A percentile compares a stretch with the other conserved stretches of the same genome.
phyloP scores from a whole-genome alignment of 2,113 vertebrate genomes.

The Platysteira castanea region DNA sequence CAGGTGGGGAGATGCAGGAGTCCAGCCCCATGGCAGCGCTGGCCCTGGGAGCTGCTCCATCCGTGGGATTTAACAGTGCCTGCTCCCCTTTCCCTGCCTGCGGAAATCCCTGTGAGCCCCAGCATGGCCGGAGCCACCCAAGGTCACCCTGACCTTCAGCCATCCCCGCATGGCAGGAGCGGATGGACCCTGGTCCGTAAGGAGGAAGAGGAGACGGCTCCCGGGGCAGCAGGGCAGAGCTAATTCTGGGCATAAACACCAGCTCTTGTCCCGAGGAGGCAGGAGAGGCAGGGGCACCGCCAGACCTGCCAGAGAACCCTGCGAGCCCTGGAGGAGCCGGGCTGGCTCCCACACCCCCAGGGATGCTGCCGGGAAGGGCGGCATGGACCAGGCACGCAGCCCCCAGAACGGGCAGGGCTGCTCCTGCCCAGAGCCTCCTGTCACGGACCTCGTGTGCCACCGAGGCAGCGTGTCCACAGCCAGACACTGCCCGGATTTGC shows the following conservation, averaged over 20 bases:
- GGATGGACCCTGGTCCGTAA: rapidly evolving
- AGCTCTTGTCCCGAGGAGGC: neutral
- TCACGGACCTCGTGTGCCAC: rapidly evolving
- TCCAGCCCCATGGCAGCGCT: neutral
- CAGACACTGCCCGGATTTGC: neutral
- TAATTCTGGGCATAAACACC: neutral
- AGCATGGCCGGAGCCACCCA: neutral
- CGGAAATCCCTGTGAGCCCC: neutral
- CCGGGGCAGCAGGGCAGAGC: neutral
- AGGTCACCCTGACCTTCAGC: neutral
- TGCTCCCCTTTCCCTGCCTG: neutral
- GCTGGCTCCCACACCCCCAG: neutral
- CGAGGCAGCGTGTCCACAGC: neutral
- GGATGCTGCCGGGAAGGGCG: rapidly evolving
- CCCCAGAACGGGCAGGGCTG: neutral
- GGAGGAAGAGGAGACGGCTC: neutral
- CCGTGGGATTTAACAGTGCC: rapidly evolving
- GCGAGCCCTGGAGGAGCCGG: rapidly evolving
- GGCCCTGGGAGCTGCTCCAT: neutral
- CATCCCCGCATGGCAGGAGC: rapidly evolving
- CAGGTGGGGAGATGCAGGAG: neutral
- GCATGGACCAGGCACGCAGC: rapidly evolving
- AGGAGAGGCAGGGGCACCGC: neutral
- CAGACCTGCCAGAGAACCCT: neutral
- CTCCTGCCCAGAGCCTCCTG: neutral